phyloP scores from a whole-genome alignment of 1,140 invertebrate species.

The Drosophila persimilis region DNA sequence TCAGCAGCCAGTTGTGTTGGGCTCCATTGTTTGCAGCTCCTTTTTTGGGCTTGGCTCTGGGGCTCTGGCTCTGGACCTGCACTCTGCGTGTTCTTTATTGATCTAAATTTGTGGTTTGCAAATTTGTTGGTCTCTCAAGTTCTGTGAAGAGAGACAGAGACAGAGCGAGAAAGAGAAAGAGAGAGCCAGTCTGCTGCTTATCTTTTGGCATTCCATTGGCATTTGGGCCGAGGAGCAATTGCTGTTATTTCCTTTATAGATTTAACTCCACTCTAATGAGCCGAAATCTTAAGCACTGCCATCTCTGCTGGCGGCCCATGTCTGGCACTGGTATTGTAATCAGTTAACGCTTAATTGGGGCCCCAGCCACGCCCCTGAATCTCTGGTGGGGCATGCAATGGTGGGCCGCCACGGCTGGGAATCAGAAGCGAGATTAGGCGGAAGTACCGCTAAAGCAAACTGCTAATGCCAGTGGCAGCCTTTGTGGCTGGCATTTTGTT shows the following conservation, averaged over 20 bases:
- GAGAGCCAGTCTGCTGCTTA: slow-evolving; percentile 9
- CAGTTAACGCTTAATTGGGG: slow-evolving; percentile 76
- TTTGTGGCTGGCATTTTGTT: slow-evolving; percentile 41
- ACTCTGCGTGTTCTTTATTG: slow-evolving; percentile 64
- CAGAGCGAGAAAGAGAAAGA: neutral
- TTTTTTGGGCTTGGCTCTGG: slow-evolving; percentile 48
- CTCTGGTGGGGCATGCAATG: slow-evolving; percentile 40
- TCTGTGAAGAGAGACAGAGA: too few relatives aligned
- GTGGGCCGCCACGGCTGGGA: slow-evolving; percentile 31
- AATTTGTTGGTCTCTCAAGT: slow-evolving; percentile 53
- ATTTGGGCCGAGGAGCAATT: slow-evolving; percentile 35
- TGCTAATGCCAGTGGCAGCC: slow-evolving; percentile 2
- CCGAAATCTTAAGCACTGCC: slow-evolving; percentile 53
- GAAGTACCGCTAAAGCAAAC: slow-evolving; percentile 37
- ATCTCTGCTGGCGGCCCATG: slow-evolving; percentile 47
- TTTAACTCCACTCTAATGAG: slow-evolving; percentile 60
- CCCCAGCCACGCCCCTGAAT: slow-evolving; percentile 48
- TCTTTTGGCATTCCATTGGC: slow-evolving; percentile 17
- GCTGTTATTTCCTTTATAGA: slow-evolving; percentile 61
- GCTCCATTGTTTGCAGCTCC: slow-evolving; percentile 35
- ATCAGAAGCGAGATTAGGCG: slow-evolving; percentile 43
- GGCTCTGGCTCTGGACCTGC: slow-evolving; percentile 8
- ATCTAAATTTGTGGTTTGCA: slow-evolving; percentile 69
- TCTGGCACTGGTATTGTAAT: slow-evolving; percentile 64
- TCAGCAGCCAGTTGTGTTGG: slow-evolving; percentile 53